Evolutionary conservation across 2,888 invertebrate species (phyloP).

Genomic region (Cabera pusaria): DNA sequence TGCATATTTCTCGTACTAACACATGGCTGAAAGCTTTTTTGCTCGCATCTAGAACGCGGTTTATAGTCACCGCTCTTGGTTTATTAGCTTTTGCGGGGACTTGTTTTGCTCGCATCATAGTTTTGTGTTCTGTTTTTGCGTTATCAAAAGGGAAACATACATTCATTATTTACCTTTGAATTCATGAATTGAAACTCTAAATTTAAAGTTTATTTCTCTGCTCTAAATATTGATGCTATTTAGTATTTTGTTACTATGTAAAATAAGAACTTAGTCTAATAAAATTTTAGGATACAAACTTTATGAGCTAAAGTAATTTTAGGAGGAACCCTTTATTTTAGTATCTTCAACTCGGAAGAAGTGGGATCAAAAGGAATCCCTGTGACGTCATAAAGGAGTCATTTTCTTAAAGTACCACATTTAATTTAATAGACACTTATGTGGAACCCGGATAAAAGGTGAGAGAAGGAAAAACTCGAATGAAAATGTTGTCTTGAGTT

Average conservation of each 20-base stretch:
- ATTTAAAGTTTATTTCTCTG: no score
- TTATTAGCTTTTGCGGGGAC: constrained; percentile 26
- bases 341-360: constrained; percentile 35
- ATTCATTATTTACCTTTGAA: constrained; percentile 3
- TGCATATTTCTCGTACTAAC: constrained; percentile 64
- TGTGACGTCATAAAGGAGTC: constrained; percentile 50
- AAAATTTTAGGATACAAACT: constrained; percentile 13
- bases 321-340: constrained; percentile 26
- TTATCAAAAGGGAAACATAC: constrained; percentile 8
- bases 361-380: constrained; percentile 53
- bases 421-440: constrained; percentile 57
- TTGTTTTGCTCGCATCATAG: constrained; percentile 18
- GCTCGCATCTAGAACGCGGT: constrained; percentile 42
- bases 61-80: constrained; percentile 23
- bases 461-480: constrained; percentile 27
- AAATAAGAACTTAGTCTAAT: constrained; percentile 6
- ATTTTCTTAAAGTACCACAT: constrained; percentile 53
- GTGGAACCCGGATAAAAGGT: constrained; percentile 41
- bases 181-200: no score
- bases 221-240: no score
- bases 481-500: constrained; percentile 26
- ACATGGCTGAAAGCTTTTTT: constrained; percentile 72
- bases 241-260: no score
- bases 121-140: constrained; percentile 14
- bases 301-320: constrained; percentile 19